Conservation (phyloP, 2,888 invertebrate species). For the Chymomyza procnemis region DNA sequence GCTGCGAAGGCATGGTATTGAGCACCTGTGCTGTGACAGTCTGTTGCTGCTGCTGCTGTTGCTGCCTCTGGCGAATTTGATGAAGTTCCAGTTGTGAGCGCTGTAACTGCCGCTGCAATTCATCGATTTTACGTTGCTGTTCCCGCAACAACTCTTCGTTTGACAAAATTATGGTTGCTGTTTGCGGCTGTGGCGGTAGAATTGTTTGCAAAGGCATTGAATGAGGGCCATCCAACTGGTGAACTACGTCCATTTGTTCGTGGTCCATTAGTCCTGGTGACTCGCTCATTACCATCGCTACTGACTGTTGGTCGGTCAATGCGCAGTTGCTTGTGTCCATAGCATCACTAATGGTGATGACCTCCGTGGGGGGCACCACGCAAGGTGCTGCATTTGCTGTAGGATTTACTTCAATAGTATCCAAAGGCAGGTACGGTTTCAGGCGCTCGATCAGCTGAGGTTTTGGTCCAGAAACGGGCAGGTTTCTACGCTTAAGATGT, state of each 20-base stretch:
- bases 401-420: conserved; percentile 76
- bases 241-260: conserved; percentile 78
- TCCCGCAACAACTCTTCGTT: conserved; percentile 89
- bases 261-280: conserved; percentile 70
- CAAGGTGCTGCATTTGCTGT: conserved; percentile 42
- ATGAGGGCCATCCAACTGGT: conserved; percentile 75
- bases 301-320: conserved; percentile 35
- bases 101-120: conserved; percentile 89
- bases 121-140: conserved; percentile 92
- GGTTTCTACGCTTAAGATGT: conserved; percentile 93
- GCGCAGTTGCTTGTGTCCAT: conserved; percentile 74
- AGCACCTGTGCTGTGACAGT: conserved; percentile 67
- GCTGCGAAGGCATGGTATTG: conserved; percentile 72
- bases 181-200: conserved; percentile 72
- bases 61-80: conserved; percentile 80
- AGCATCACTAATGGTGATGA: conserved; percentile 59
- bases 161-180: conserved; percentile 76
- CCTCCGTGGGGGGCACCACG: conserved; percentile 43
- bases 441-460: conserved; percentile 95
- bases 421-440: conserved; percentile 83
- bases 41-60: conserved; percentile 67
- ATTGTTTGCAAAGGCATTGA: conserved; percentile 72
- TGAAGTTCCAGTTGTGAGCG: conserved; percentile 88
- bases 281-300: conserved; percentile 67
- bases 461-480: conserved; percentile 97